phyloP scores from a whole-genome alignment of 2,797 vertebrate genomes.

The Amniataba percoides region DNA sequence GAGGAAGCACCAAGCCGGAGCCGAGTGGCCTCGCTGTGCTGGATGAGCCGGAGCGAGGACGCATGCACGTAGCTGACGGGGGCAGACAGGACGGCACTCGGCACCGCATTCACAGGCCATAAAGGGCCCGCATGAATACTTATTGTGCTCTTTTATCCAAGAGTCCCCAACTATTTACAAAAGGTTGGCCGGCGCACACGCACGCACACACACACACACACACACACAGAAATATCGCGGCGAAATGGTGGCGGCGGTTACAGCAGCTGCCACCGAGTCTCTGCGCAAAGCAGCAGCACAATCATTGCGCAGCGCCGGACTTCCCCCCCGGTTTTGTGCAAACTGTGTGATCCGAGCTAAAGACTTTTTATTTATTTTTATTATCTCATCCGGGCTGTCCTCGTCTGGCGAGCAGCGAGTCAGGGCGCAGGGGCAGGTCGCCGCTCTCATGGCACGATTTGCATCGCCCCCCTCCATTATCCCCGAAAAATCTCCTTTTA shows the following conservation, averaged over 20 bases:
- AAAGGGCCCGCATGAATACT: conserved; percentile 78
- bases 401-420: conserved; percentile 86
- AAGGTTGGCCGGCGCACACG: conserved; percentile 80
- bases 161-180: conserved; percentile 84
- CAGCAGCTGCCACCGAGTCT: conserved; percentile 80
- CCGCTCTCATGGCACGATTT: conserved; percentile 95
- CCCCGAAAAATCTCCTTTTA: conserved; percentile 93
- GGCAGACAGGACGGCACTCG: conserved; percentile 85
- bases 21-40: conserved; percentile 90
- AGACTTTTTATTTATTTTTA: conserved; percentile 67
- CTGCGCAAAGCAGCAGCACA: conserved; percentile 83
- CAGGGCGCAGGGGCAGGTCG: conserved; percentile 90
- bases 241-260: conserved; percentile 81
- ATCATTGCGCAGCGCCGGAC: conserved; percentile 84
- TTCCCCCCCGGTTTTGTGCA: conserved; percentile 80
- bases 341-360: conserved; percentile 73
- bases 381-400: conserved; percentile 89
- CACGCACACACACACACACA: too few relatives aligned
- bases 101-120: conserved; percentile 92
- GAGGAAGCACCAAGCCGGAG: conserved; percentile 86
- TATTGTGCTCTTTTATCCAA: conserved; percentile 81
- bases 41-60: conserved; percentile 89
- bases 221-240: conserved; percentile 66
- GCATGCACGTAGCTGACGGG: conserved; percentile 90
- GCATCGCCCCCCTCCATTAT: conserved; percentile 93